A percentile compares a stretch with the other conserved stretches of the same genome.
phyloP scores from a whole-genome alignment of 1,140 invertebrate genomes.

The Zaprionus africanus region DNA sequence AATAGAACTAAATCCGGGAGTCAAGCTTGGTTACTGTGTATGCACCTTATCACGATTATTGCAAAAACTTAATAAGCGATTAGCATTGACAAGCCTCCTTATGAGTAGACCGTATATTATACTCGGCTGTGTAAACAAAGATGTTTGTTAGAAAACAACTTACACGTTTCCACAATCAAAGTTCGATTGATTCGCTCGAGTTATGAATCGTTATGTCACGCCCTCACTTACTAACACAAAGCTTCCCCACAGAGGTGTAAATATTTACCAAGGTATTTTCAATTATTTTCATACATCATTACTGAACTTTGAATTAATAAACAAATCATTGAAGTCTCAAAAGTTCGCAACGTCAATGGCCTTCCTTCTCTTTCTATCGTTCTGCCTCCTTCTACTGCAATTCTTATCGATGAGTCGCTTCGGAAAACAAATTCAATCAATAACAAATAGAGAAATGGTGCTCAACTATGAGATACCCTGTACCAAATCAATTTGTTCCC shows the following conservation, averaged over 20 bases:
- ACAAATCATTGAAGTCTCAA: conserved; percentile 2
- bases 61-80: background rate
- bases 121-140: background rate
- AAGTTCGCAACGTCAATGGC: conserved; percentile 25
- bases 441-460: background rate
- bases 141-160: background rate
- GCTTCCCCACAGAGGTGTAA: background rate
- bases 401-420: conserved; percentile 10
- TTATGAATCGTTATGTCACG: conserved; percentile 2
- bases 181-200: background rate
- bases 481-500: too few species aligned
- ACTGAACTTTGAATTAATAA: conserved; percentile 10
- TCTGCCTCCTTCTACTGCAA: background rate
- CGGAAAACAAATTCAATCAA: conserved; percentile 26
- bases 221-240: background rate
- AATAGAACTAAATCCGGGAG: background rate
- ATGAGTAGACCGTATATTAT: background rate
- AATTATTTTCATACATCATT: background rate
- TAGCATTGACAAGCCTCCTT: background rate
- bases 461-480: background rate
- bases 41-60: background rate
- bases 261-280: background rate
- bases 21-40: background rate
- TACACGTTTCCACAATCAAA: conserved; percentile 6
- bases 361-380: background rate